Evolutionary conservation across 2,888 invertebrate genomes (phyloP).

Genomic region (Heteropelma amictum): DNA sequence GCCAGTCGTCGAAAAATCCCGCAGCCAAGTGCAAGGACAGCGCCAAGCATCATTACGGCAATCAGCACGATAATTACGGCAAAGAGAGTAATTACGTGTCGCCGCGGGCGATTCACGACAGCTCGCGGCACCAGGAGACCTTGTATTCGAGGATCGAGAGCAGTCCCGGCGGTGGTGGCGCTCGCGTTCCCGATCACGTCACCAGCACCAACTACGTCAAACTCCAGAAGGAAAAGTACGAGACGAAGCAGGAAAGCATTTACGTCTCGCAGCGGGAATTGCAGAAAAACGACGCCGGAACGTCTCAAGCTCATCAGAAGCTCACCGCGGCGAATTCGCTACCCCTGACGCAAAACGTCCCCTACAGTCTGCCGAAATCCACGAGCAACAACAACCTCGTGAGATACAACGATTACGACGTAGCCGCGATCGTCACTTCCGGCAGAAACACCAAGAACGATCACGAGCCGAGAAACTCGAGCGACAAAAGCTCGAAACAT

Average conservation of each 20-base stretch:
- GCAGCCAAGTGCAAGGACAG: constrained; percentile 69
- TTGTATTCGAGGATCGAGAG: constrained; percentile 76
- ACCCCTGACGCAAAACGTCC: constrained; percentile 71
- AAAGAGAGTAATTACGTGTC: constrained; percentile 74
- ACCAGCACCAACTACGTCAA: constrained; percentile 71
- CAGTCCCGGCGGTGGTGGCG: constrained; percentile 72
- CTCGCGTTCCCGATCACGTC: constrained; percentile 65
- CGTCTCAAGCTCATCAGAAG: constrained; percentile 73
- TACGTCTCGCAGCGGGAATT: constrained; percentile 73
- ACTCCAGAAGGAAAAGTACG: constrained; percentile 74
- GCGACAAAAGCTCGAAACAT: constrained; percentile 23
- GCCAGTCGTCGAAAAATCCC: constrained; percentile 64
- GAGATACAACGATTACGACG: constrained; percentile 70
- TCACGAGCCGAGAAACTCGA: constrained; percentile 37
- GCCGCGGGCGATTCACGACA: constrained; percentile 70
- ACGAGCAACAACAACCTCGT: constrained; percentile 71
- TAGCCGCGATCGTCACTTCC: too few species aligned
- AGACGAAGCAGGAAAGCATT: constrained; percentile 71
- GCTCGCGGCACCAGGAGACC: constrained; percentile 66
- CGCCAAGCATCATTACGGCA: constrained; percentile 65
- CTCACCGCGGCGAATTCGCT: constrained; percentile 74
- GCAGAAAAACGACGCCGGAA: constrained; percentile 61
- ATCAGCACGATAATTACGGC: constrained; percentile 67
- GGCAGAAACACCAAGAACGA: too few species aligned
- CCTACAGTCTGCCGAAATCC: constrained; percentile 72